Evolutionary conservation across 2,888 invertebrate genomes (phyloP).

Genomic region (Drosophila limbata): DNA sequence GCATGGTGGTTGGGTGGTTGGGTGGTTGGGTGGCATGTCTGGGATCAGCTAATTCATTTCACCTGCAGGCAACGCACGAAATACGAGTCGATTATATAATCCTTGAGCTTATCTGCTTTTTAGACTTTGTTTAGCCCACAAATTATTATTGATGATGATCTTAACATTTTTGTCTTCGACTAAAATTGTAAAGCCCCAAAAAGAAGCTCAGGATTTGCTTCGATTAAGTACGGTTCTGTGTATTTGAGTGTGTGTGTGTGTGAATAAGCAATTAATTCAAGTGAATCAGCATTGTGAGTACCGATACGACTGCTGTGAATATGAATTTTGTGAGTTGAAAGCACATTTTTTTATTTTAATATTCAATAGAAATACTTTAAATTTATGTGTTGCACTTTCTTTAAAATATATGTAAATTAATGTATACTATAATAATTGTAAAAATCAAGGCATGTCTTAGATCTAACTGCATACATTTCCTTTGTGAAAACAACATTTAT

Average conservation of each 20-base stretch:
- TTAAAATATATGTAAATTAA: neutral
- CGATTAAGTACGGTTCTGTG: neutral
- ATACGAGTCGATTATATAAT: constrained; percentile 41
- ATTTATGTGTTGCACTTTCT: neutral
- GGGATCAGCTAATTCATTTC: constrained; percentile 51
- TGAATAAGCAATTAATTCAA: constrained; percentile 17
- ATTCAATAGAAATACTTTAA: neutral
- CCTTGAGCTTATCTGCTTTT: constrained; percentile 41
- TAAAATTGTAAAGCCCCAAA: neutral
- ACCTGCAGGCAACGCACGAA: constrained; percentile 54
- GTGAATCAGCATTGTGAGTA: constrained; percentile 11
- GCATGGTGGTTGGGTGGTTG: constrained; percentile 2
- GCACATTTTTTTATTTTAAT: neutral
- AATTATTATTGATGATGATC: constrained; percentile 55
- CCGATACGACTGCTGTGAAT: neutral
- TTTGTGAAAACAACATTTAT: too few relatives aligned
- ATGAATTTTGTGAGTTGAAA: constrained; percentile 4
- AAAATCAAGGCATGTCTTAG: too few relatives aligned
- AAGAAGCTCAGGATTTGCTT: constrained; percentile 13
- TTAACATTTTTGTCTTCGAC: constrained; percentile 15
- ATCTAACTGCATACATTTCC: too few relatives aligned
- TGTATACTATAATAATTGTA: neutral
- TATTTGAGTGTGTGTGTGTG: constrained; percentile 1
- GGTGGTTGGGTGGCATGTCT: neutral
- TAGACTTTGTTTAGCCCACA: constrained; percentile 41